Base-by-base conservation (phyloP, 1,140 invertebrate species). In the Plectus sambesii region DNA sequence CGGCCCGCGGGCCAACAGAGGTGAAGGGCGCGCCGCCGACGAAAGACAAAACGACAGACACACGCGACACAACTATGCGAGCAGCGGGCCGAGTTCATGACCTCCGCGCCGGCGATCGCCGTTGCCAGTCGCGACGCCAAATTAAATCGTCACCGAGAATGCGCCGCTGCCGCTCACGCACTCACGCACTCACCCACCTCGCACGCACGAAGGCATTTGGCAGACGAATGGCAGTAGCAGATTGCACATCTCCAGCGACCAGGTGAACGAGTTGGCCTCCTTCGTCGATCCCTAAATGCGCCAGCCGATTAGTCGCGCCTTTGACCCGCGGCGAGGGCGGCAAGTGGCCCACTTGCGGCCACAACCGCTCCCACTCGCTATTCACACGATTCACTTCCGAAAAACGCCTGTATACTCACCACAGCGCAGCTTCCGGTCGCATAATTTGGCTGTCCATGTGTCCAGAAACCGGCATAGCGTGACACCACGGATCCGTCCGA, bases 171-270 rank as follows among this genome's bases (percentile, higher is more conserved):
- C 19, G 12, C 12, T n/a, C 30, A 38, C 17, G 15, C 23, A 19
- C 35, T 58, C 17, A 40, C 19, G n/a, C 42, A 40, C 30, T 15
- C 40, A 48, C 38, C 72, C 74, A 83, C 84, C 85, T 70, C 80
- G 76, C 35, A 88, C 85, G 73, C 90, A 96, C n/a, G 89, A 87
- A 48, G 77, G 78, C 8, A 84, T 76, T 60, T 85, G 79, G 68
- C 90, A 96, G 78, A 94, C 84, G 71, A 93, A 96, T 23, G 89
- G 87, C 49, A 92, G 72, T 20, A 94, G 75, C 17, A 83, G 82
- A 75, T 94, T 88, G 69, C 89, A 94, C 8, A 87, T 87, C 46
- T 84, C 84, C 42, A 92, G 73, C 70, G 85, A 81, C 87, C 87
- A 93, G 52, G 84, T 87, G 17, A 40, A 40, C 15, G n/a, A n/a